These are phyloP conservation scores for Tetheella fluctuosa DNA, from an alignment of 2,888 invertebrate genomes.

Conservation along the genomic window DNA sequence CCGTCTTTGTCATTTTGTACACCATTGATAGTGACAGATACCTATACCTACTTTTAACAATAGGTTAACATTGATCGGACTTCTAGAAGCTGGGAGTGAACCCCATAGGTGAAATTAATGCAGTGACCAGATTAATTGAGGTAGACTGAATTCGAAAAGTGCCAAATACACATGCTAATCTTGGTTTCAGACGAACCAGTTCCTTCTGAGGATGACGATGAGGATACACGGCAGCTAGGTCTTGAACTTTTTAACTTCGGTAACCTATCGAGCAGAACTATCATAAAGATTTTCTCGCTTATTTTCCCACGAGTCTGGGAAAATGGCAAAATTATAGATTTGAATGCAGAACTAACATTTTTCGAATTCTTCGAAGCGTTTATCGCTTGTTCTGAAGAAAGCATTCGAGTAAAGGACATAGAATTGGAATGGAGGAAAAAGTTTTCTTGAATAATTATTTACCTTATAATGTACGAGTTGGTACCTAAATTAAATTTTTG, in stretches of 20 bases:
- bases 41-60: no score
- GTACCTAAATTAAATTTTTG: no score
- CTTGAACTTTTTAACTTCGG: constrained; percentile 66
- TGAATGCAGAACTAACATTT: constrained; percentile 82
- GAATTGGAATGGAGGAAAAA: constrained; percentile 47
- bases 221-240: constrained; percentile 21
- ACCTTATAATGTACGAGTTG: no score
- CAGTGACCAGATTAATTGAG: no score
- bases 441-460: constrained; percentile 23
- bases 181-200: constrained; percentile 47
- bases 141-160: no score
- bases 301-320: constrained; percentile 79
- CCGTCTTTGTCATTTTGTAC: no score
- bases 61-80: no score
- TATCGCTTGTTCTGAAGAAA: constrained; percentile 69
- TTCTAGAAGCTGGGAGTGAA: no score
- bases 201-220: constrained; percentile 24
- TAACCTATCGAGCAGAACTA: constrained; percentile 61
- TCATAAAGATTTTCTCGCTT: constrained; percentile 59
- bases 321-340: constrained; percentile 64
- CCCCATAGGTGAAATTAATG: no score
- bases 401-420: constrained; percentile 57
- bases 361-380: constrained; percentile 86
- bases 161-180: no score
- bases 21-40: no score